Conservation (phyloP, 2,797 vertebrate genomes). For the Sebastes oblongus region DNA sequence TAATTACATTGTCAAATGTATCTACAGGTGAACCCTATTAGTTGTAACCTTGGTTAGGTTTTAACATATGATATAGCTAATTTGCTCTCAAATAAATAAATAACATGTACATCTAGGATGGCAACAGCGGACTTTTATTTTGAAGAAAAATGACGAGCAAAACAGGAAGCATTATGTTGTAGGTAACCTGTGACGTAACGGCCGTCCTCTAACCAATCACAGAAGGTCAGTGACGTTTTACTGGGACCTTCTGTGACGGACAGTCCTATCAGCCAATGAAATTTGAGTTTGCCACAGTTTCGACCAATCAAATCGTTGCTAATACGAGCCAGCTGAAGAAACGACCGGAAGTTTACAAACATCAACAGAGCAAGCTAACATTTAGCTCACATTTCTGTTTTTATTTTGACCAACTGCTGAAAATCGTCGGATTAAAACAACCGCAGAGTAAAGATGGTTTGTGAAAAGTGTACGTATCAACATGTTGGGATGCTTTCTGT, state of each 20-base stretch:
- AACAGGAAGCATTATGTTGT: no score
- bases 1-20: no score
- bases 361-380: background rate
- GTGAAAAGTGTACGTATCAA: conserved; percentile 82
- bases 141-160: background rate
- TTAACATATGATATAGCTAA: no score
- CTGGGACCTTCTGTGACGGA: background rate
- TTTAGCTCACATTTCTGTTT: background rate
- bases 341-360: conserved; percentile 67
- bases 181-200: background rate
- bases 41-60: no score
- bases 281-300: background rate
- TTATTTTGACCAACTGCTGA: background rate
- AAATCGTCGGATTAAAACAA: background rate
- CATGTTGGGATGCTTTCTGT: background rate
- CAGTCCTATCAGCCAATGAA: conserved; percentile 37
- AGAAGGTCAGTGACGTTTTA: background rate
- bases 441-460: conserved; percentile 75
- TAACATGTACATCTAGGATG: no score
- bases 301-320: conserved; percentile 13
- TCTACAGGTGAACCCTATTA: no score
- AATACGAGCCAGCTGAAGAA: background rate
- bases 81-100: no score
- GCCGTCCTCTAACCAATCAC: conserved; percentile 13
- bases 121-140: background rate